A percentile compares a stretch with the other conserved stretches of the same genome.
phyloP scores from a whole-genome alignment of 2,113 vertebrate species.

The Austrofundulus limnaeus region DNA sequence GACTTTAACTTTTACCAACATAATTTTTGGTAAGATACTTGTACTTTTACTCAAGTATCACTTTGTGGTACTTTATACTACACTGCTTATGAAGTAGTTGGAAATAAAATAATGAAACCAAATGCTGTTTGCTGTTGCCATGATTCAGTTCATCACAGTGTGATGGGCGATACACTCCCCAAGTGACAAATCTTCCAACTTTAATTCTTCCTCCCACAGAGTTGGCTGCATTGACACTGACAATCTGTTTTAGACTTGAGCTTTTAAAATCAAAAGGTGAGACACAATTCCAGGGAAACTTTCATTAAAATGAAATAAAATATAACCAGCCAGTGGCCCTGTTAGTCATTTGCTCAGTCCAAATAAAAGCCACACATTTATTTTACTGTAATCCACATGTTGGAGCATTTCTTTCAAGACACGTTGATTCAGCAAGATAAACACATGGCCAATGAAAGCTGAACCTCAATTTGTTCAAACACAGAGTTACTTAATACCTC shows the following conservation, averaged over 20 bases:
- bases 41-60: too few relatives aligned
- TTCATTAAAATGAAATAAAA: too few relatives aligned
- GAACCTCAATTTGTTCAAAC: slow-evolving; percentile 61
- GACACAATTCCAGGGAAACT: not conserved
- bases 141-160: slow-evolving; percentile 33
- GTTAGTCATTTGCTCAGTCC: slow-evolving; percentile 6
- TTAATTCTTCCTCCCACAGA: not conserved
- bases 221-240: slow-evolving; percentile 2
- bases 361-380: slow-evolving; percentile 8
- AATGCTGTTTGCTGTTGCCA: slow-evolving; percentile 44
- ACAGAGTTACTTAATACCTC: slow-evolving; percentile 50
- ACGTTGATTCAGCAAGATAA: slow-evolving; percentile 40
- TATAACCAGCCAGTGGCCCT: not conserved
- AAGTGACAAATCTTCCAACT: slow-evolving; percentile 16
- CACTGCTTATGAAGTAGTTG: slow-evolving; percentile 38
- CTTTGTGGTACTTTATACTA: too few relatives aligned
- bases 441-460: slow-evolving; percentile 33
- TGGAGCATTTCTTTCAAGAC: slow-evolving; percentile 13
- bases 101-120: slow-evolving; percentile 61
- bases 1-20: too few relatives aligned
- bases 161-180: slow-evolving; percentile 25
- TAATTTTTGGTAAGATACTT: too few relatives aligned
- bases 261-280: not conserved
- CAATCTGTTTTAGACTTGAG: slow-evolving; percentile 5
- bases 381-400: slow-evolving; percentile 7